Conservation (phyloP, 2,113 vertebrate species). For the Glaucomys volans region DNA sequence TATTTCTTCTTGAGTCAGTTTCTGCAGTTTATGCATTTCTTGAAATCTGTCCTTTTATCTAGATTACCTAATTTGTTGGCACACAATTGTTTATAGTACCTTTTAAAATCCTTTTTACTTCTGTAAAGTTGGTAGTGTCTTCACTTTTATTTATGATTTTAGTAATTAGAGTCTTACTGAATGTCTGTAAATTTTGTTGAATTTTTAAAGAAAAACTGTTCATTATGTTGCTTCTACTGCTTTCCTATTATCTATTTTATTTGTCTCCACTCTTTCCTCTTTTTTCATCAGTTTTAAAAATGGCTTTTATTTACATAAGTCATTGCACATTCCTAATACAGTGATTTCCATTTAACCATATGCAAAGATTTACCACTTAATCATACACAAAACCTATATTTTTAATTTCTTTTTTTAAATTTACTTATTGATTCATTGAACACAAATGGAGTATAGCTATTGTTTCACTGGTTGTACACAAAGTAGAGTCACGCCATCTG, state of each 20-base stretch:
- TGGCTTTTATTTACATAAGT: conserved; percentile 93
- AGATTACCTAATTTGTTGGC: not conserved
- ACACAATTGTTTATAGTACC: not conserved
- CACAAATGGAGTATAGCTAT: too few species aligned
- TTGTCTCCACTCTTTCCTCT: not conserved
- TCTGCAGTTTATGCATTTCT: not conserved
- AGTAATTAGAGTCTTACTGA: not conserved
- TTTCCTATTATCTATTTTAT: not conserved
- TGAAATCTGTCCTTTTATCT: not conserved
- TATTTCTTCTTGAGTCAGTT: not conserved
- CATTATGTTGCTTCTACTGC: not conserved
- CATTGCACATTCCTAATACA: conserved; percentile 94
- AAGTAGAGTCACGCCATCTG: too few species aligned
- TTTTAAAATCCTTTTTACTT: not conserved
- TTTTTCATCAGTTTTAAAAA: conserved; percentile 88
- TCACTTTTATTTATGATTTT: not conserved
- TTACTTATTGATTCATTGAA: too few species aligned
- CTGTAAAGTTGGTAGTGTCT: not conserved
- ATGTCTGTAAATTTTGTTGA: not conserved
- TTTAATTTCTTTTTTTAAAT: conserved; percentile 88
- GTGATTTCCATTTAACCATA: too few species aligned
- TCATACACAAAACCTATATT: conserved; percentile 89
- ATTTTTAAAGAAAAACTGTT: not conserved
- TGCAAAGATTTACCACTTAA: conserved; percentile 89
- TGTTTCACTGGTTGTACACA: too few species aligned